These are phyloP conservation scores for Volucella inflata DNA, from an alignment of 2,888 invertebrate genomes.

Conservation along the genomic window DNA sequence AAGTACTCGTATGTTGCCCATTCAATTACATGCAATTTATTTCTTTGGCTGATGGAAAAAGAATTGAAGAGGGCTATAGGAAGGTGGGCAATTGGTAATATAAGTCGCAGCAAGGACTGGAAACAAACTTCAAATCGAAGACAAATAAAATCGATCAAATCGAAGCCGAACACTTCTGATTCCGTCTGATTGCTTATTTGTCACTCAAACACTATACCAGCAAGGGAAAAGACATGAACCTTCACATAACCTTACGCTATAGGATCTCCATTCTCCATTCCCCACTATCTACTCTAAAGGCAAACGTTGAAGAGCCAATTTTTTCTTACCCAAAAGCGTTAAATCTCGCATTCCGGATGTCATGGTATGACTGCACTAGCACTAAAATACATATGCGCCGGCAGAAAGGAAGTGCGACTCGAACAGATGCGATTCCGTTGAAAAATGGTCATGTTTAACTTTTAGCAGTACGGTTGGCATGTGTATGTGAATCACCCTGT, in stretches of 20 bases:
- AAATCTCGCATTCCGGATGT: slow-evolving; percentile 33
- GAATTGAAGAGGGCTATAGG: slow-evolving; percentile 23
- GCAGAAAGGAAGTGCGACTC: slow-evolving; percentile 17
- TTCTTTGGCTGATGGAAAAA: slow-evolving; percentile 39
- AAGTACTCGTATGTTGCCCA: slow-evolving; percentile 68
- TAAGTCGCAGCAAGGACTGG: neutral
- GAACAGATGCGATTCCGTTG: slow-evolving; percentile 56
- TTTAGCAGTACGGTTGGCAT: slow-evolving; percentile 15
- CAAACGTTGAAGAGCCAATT: slow-evolving; percentile 66
- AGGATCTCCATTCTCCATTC: slow-evolving; percentile 24
- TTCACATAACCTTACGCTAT: slow-evolving; percentile 33
- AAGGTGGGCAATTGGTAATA: slow-evolving; percentile 6
- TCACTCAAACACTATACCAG: slow-evolving; percentile 40
- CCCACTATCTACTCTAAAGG: neutral
- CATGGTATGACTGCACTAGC: neutral
- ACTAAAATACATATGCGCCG: slow-evolving; percentile 5
- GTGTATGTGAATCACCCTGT: slow-evolving; percentile 9
- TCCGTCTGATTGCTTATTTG: slow-evolving; percentile 71
- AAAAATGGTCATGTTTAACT: slow-evolving; percentile 69
- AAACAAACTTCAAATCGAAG: slow-evolving; percentile 50
- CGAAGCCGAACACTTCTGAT: slow-evolving; percentile 61
- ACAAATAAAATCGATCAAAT: slow-evolving; percentile 73
- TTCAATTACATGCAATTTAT: slow-evolving; percentile 67
- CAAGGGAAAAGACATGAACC: neutral
- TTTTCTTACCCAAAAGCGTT: slow-evolving; percentile 52